Conservation (phyloP, 2,113 vertebrate species). For the Hippocampus mohnikei region DNA sequence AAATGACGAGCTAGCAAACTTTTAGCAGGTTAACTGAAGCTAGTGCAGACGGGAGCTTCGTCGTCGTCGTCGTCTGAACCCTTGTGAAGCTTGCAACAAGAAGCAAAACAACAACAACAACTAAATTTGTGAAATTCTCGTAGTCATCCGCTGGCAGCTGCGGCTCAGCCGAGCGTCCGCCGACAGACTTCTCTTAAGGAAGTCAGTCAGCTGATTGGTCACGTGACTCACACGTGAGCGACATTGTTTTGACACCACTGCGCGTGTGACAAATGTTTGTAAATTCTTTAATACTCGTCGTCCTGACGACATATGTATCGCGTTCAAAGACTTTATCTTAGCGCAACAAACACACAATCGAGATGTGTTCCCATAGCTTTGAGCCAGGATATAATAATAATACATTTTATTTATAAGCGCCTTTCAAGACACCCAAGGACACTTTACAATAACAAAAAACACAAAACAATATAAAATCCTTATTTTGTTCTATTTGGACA, state of each 20-base stretch:
- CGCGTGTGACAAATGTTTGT: no score
- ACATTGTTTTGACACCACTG: not conserved
- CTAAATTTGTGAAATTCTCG: not conserved
- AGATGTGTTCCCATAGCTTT: no score
- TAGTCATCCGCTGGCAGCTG: not conserved
- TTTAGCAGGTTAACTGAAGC: not conserved
- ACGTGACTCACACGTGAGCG: not conserved
- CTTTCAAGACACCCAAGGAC: no score
- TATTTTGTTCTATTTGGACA: no score
- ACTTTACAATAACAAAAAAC: no score
- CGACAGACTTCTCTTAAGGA: not conserved
- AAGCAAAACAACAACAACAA: no score
- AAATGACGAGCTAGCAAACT: not conserved
- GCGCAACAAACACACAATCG: no score
- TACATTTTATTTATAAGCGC: no score
- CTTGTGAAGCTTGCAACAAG: no score
- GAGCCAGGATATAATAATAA: no score
- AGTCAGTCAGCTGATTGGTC: conserved; percentile 10
- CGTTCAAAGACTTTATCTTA: not conserved
- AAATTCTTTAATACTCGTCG: not conserved
- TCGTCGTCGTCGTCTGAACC: not conserved
- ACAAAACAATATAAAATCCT: no score
- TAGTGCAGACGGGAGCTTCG: not conserved
- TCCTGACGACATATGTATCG: not conserved
- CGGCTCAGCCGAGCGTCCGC: not conserved